Evolutionary conservation across 2,797 vertebrate genomes (phyloP).

Genomic region (Agapornis canus): DNA sequence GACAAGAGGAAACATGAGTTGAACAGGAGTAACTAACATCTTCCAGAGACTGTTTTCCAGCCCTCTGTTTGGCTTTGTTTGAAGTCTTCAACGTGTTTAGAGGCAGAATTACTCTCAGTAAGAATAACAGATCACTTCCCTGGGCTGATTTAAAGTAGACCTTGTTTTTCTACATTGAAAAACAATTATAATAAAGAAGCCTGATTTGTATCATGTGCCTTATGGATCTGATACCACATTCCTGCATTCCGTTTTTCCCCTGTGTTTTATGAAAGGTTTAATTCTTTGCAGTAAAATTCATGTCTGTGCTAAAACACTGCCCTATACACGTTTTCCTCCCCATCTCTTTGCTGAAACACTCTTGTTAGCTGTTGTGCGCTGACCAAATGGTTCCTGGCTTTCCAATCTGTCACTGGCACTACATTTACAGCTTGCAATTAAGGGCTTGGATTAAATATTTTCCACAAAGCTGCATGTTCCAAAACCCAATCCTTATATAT

Average conservation of each 20-base stretch:
- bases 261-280: background rate
- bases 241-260: background rate
- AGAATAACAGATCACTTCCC: background rate
- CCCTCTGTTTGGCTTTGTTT: background rate
- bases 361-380: constrained; percentile 9
- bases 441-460: constrained; percentile 59
- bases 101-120: background rate
- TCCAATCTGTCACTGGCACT: constrained; percentile 44
- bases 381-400: constrained; percentile 64
- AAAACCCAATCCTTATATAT: background rate
- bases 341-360: background rate
- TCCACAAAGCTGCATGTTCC: background rate
- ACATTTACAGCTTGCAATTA: constrained; percentile 62
- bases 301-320: background rate
- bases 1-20: constrained; percentile 1
- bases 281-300: background rate
- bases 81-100: background rate
- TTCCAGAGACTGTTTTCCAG: background rate
- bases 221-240: background rate
- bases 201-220: background rate
- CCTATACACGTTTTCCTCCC: background rate
- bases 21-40: background rate
- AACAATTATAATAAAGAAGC: background rate
- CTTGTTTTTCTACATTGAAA: background rate
- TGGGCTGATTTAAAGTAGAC: background rate